Base-by-base conservation (phyloP, 2,113 vertebrate genomes). In the Hymenochirus boettgeri region DNA sequence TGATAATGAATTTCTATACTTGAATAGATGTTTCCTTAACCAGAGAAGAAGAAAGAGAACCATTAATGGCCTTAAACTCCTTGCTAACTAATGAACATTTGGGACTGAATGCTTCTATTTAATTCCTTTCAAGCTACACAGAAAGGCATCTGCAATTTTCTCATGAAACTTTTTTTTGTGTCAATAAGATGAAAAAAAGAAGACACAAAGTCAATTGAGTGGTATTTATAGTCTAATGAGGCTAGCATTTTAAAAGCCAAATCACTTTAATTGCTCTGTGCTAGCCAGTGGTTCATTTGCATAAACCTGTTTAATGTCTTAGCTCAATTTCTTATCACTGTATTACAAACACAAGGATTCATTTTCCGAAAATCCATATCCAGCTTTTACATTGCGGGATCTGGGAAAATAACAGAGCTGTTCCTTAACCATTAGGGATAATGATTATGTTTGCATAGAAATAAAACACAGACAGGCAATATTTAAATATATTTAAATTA, bases 211-310 rank as follows among this genome's bases (percentile, higher is more conserved):
- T 69, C 65, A 69, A 69, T 60, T 69, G 65, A 69, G 56, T 52
- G 57, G 65, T 69, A 69, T 69, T 69, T 69, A 69, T 69, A 69
- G 56, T 69, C 56, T 69, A 69, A 69, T 69, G 65, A 69, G 57
- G 65, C 56, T 29, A 59, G 65, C 65, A 33, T 48, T 60, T 69
- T 60, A 69, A 69, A 69, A 69, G 65, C 31, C 65, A 69, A 69
- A 69, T 69, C 56, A 53, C 65, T 69, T 60, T 69, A 69, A 69
- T 69, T 69, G 65, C 65, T 69, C 56, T 51, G 65, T 51, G 57
- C 65, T 69, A 25, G 65, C 56, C 65, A 59, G 42, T 8, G 18
- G 37, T 52, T 69, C 47, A 69, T 69, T 69, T 69, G 48, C 65
- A 69, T 69, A 67, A 69, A n/a, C n/a, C 47, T 53, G 65, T 69